phyloP scores from a whole-genome alignment of 2,797 vertebrate species.

The Anableps anableps region DNA sequence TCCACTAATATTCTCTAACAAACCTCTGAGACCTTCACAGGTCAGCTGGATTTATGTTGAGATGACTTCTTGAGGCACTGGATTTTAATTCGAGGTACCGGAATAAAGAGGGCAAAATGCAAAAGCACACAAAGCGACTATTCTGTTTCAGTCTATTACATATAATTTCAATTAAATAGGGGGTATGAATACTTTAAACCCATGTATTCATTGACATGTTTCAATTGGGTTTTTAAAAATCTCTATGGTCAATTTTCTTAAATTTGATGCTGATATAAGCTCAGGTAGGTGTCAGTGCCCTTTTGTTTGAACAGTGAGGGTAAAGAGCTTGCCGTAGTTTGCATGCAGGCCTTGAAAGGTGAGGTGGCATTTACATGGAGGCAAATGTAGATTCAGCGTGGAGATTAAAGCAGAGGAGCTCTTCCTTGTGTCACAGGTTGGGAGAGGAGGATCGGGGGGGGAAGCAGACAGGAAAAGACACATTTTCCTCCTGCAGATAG shows the following conservation, averaged over 20 bases:
- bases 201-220: neutral
- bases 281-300: neutral
- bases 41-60: too few species aligned
- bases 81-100: neutral
- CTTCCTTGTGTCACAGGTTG: neutral
- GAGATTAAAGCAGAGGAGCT: slow-evolving; percentile 3
- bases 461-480: slow-evolving; percentile 59
- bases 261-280: too few species aligned
- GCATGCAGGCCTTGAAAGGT: slow-evolving; percentile 37
- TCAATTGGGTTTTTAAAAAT: neutral
- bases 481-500: slow-evolving; percentile 65
- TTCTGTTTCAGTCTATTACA: neutral
- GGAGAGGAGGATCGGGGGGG: slow-evolving; percentile 13
- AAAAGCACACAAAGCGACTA: neutral
- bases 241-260: neutral
- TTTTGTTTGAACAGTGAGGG: neutral
- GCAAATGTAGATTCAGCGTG: slow-evolving; percentile 29
- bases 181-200: neutral
- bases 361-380: slow-evolving; percentile 45
- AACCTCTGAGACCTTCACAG: neutral
- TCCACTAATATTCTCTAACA: neutral
- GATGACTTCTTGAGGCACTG: too few species aligned
- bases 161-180: neutral
- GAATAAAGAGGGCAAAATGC: neutral
- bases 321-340: slow-evolving; percentile 22